Evolutionary conservation across 1,140 invertebrate species (phyloP).

Genomic region (Tetraneura akinire): DNA sequence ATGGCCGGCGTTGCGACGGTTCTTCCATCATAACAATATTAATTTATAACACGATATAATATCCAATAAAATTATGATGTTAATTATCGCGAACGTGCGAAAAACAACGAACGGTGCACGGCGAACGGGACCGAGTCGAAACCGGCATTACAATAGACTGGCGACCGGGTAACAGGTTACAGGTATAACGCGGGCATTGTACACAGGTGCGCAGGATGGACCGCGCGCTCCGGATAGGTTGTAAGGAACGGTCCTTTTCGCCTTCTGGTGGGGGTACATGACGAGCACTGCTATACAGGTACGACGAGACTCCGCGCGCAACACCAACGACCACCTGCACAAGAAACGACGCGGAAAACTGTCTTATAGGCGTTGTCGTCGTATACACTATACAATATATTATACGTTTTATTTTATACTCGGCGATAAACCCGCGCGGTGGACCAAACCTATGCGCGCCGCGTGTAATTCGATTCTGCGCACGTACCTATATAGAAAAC

Average conservation of each 20-base stretch:
- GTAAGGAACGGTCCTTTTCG: background rate
- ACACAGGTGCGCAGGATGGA: conserved; percentile 43
- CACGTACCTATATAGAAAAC: too few relatives aligned
- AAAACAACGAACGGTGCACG: background rate
- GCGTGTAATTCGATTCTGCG: too few relatives aligned
- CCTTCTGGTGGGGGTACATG: background rate
- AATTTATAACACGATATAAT: background rate
- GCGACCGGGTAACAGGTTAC: background rate
- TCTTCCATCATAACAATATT: background rate
- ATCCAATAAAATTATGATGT: too few relatives aligned
- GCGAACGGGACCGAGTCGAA: background rate
- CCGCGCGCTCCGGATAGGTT: background rate
- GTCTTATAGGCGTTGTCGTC: too few relatives aligned
- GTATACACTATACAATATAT: too few relatives aligned
- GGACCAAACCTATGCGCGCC: too few relatives aligned
- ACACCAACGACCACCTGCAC: background rate
- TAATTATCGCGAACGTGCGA: background rate
- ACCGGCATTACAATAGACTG: conserved; percentile 23
- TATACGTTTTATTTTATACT: too few relatives aligned
- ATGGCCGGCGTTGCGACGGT: background rate
- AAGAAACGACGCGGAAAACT: background rate
- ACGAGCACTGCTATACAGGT: background rate
- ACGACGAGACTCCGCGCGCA: conserved; percentile 5
- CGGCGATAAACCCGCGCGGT: too few relatives aligned
- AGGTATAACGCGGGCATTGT: background rate